phyloP scores from a whole-genome alignment of 2,797 vertebrate genomes.

The Eurystomus glaucurus region DNA sequence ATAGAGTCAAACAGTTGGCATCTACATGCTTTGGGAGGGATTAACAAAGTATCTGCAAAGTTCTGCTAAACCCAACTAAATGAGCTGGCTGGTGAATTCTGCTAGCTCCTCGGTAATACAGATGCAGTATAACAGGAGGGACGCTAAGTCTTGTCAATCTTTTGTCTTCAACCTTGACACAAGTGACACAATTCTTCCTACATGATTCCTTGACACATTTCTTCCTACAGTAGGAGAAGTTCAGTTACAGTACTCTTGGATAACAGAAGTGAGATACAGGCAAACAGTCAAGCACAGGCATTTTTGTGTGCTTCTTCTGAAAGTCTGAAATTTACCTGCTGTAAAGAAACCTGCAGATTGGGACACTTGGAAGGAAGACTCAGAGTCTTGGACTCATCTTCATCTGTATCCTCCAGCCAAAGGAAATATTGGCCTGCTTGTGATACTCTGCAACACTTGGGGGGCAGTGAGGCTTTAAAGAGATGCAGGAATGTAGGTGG shows the following conservation, averaged over 20 bases:
- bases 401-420: constrained; percentile 30
- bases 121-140: background rate
- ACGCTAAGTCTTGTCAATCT: background rate
- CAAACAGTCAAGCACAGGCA: background rate
- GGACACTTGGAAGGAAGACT: constrained; percentile 30
- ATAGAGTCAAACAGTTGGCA: background rate
- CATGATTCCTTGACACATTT: background rate
- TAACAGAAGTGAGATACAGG: constrained; percentile 40
- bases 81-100: background rate
- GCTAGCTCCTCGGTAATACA: background rate
- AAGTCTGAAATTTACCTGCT: constrained; percentile 32
- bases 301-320: constrained; percentile 27
- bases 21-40: background rate
- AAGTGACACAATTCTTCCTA: background rate
- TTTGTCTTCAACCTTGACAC: background rate
- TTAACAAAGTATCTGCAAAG: background rate
- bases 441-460: background rate
- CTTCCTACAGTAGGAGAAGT: constrained; percentile 18
- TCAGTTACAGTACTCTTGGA: background rate
- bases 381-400: constrained; percentile 33
- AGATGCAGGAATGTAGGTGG: background rate
- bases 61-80: background rate
- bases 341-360: constrained; percentile 42
- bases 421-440: constrained; percentile 21
- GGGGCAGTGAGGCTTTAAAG: constrained; percentile 8